A percentile compares a stretch with the other conserved stretches of the same genome.
These are phyloP conservation scores for Melierax canorus DNA, from an alignment of 2,113 vertebrate genomes.

Conservation along the genomic window DNA sequence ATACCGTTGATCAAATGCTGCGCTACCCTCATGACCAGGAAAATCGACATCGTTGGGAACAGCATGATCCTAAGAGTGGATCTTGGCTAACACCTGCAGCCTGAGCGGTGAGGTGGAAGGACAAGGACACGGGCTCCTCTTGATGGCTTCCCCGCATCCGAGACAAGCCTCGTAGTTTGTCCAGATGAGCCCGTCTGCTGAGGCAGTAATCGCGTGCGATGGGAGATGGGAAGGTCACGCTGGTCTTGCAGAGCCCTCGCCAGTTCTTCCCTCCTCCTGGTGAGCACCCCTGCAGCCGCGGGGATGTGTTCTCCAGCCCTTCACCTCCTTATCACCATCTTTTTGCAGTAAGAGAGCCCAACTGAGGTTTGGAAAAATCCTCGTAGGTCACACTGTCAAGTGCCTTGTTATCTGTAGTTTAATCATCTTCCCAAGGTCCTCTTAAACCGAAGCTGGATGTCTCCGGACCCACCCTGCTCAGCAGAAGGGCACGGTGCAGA, in stretches of 20 bases:
- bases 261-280: not conserved
- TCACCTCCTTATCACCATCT: not conserved
- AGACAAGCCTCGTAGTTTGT: not conserved
- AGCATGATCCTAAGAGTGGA: not conserved
- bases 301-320: not conserved
- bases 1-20: not conserved
- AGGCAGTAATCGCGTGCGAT: not conserved
- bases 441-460: not conserved
- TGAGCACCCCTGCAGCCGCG: not conserved
- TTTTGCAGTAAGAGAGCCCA: not conserved
- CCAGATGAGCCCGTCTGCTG: not conserved
- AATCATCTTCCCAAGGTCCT: not conserved
- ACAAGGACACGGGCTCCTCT: not conserved
- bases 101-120: not conserved
- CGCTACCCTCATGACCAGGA: not conserved
- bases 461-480: not conserved
- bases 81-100: not conserved
- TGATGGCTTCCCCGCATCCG: not conserved
- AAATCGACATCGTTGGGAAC: accelerated
- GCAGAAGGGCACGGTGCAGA: not conserved
- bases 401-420: not conserved
- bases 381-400: not conserved
- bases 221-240: not conserved
- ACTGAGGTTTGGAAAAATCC: not conserved
- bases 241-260: not conserved